Conservation (phyloP, 2,797 vertebrate species). For the Fundulus diaphanus region DNA sequence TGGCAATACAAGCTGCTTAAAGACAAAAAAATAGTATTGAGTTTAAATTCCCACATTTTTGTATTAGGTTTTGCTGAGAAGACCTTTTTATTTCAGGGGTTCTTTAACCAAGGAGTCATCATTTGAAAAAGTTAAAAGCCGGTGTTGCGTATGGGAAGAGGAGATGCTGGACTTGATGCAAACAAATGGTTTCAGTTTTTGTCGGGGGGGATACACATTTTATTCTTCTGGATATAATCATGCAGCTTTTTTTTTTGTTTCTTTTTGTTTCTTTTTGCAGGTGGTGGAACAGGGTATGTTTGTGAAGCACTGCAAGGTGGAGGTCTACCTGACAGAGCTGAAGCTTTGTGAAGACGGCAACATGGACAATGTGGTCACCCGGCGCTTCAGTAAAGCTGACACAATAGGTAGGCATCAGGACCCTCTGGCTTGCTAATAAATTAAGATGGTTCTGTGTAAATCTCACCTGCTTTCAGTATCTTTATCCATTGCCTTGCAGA, state of each 20-base stretch:
- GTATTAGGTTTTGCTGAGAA: background rate
- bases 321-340: constrained; percentile 98
- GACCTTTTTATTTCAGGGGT: background rate
- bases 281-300: constrained; percentile 99
- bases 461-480: background rate
- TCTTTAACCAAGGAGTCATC: background rate
- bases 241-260: too few relatives aligned
- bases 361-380: constrained; percentile 94
- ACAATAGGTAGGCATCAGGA: constrained; percentile 89
- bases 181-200: background rate
- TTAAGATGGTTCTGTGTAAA: background rate
- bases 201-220: too few relatives aligned
- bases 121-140: background rate
- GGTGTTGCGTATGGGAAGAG: background rate
- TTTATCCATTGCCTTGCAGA: background rate
- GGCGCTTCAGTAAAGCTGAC: constrained; percentile 99
- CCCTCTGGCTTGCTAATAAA: background rate
- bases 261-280: constrained; percentile 74
- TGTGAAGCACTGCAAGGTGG: constrained; percentile 99
- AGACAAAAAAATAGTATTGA: background rate
- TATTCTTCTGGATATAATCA: background rate
- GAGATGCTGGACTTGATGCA: background rate
- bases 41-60: background rate
- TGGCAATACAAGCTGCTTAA: background rate
- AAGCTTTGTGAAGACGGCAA: constrained; percentile 98